Conservation (phyloP, 2,797 vertebrate species). For the Trachurus trachurus region DNA sequence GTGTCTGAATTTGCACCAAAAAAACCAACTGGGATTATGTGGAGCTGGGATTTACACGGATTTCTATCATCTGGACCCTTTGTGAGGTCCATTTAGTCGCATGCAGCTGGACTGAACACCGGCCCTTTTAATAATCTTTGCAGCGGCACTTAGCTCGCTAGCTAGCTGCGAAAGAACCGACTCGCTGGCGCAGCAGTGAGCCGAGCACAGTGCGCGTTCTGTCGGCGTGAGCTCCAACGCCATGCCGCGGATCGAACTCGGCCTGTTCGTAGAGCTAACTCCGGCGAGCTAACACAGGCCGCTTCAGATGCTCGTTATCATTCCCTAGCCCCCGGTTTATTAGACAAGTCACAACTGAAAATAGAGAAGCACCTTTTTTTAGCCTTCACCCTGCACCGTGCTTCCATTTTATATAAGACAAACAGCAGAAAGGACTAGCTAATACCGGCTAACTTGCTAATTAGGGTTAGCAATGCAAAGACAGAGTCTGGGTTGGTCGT, state of each 20-base stretch:
- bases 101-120: conserved; percentile 11
- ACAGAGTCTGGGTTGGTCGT: conserved; percentile 3
- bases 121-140: background rate
- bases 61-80: background rate
- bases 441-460: conserved; percentile 50
- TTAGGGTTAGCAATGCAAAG: conserved; percentile 5
- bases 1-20: conserved; percentile 47
- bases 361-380: background rate
- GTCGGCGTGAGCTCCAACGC: conserved; percentile 56
- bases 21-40: conserved; percentile 7
- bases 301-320: conserved; percentile 6
- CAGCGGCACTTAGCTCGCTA: conserved; percentile 40
- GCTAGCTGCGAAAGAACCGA: conserved; percentile 16
- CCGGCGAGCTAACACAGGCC: conserved; percentile 57
- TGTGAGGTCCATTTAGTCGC: background rate
- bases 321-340: background rate
- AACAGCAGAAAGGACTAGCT: background rate
- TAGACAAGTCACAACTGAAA: conserved; percentile 5
- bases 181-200: conserved; percentile 19
- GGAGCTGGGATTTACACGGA: conserved; percentile 1
- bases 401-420: background rate
- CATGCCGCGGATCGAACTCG: conserved; percentile 70
- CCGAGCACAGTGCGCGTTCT: conserved; percentile 34
- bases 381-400: background rate
- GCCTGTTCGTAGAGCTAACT: conserved; percentile 50